These are phyloP conservation scores for Ptychoptera contaminata DNA, from an alignment of 2,888 invertebrate genomes.

Conservation along the genomic window DNA sequence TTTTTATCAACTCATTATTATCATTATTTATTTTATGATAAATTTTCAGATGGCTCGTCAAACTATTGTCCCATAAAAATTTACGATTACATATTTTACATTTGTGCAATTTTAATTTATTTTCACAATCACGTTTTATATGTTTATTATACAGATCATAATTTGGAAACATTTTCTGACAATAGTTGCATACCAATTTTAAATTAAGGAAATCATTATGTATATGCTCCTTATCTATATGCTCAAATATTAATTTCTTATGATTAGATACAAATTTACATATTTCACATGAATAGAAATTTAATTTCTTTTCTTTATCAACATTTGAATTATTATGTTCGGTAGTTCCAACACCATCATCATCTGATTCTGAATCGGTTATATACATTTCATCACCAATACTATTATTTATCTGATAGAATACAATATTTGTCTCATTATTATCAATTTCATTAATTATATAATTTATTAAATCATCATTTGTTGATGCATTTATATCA, in stretches of 20 bases:
- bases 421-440: slow-evolving; percentile 6
- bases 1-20: slow-evolving; percentile 15
- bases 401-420: slow-evolving; percentile 22
- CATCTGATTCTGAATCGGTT: slow-evolving; percentile 27
- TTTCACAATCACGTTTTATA: slow-evolving; percentile 29
- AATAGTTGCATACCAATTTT: slow-evolving; percentile 33
- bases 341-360: slow-evolving; percentile 14
- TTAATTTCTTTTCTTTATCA: background rate
- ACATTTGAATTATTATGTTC: slow-evolving; percentile 1
- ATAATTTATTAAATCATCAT: background rate
- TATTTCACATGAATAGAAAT: slow-evolving; percentile 16
- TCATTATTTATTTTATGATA: slow-evolving; percentile 24
- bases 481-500: background rate
- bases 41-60: slow-evolving; percentile 23
- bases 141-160: slow-evolving; percentile 36
- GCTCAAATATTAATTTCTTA: slow-evolving; percentile 21
- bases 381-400: slow-evolving; percentile 23
- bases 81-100: slow-evolving; percentile 23
- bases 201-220: slow-evolving; percentile 32
- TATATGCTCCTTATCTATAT: slow-evolving; percentile 22
- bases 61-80: slow-evolving; percentile 27
- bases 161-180: slow-evolving; percentile 37
- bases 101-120: slow-evolving; percentile 16
- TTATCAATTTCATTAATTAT: slow-evolving; percentile 5
- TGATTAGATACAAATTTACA: slow-evolving; percentile 21